Percentiles rank a stretch among this genome's conserved stretches.
Evolutionary conservation across 2,113 vertebrate species (phyloP).

Genomic region (Pollimyrus isidori): DNA sequence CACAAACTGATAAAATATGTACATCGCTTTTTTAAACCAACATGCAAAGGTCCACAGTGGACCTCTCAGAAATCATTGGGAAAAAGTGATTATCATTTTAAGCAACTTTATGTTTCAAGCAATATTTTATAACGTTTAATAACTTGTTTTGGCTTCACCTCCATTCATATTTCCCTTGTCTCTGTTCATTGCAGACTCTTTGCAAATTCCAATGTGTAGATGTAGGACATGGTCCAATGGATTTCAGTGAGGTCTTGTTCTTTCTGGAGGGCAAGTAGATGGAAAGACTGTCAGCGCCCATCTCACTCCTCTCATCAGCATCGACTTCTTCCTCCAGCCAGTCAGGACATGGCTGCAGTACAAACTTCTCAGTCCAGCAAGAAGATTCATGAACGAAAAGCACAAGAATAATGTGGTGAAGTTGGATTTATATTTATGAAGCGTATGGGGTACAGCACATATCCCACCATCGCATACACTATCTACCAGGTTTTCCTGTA

Average conservation of each 20-base stretch:
- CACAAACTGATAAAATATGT: background rate
- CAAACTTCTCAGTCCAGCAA: background rate
- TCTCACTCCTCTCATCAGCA: slow-evolving; percentile 26
- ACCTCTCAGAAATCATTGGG: background rate
- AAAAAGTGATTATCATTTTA: background rate
- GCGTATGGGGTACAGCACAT: background rate
- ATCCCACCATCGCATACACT: background rate
- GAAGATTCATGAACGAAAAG: background rate
- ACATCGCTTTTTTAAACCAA: background rate
- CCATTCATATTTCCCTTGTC: background rate
- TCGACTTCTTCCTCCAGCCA: background rate
- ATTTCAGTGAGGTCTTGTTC: slow-evolving; percentile 6
- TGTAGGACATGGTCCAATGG: background rate
- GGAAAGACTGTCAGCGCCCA: slow-evolving; percentile 17
- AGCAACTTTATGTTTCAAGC: background rate
- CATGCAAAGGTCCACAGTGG: background rate
- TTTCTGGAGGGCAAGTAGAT: slow-evolving; percentile 11
- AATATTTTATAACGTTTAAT: background rate
- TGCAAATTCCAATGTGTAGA: background rate
- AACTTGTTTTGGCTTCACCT: background rate
- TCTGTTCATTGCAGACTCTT: background rate
- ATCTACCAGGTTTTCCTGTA: background rate
- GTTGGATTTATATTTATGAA: background rate
- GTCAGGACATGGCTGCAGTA: background rate
- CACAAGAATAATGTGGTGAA: background rate